phyloP scores from a whole-genome alignment of 1,140 invertebrate species.

The Aphaenogaster rudis region DNA sequence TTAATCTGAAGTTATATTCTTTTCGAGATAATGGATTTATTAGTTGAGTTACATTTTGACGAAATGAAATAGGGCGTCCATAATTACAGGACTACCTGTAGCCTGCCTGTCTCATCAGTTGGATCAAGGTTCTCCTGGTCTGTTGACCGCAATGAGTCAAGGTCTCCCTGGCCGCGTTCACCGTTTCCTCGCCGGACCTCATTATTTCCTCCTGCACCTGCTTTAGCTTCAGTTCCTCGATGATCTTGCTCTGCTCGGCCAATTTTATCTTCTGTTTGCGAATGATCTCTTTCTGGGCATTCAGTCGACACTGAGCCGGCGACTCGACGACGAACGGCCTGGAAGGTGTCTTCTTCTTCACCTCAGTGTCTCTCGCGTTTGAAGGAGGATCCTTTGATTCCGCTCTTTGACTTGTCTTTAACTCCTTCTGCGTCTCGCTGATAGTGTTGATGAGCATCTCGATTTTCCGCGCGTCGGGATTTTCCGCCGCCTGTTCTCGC shows the following conservation, averaged over 20 bases:
- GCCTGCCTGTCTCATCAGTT: slow-evolving; percentile 80
- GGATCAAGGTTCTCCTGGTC: slow-evolving; percentile 80
- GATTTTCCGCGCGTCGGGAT: slow-evolving; percentile 81
- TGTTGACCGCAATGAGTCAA: slow-evolving; percentile 78
- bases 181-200: slow-evolving; percentile 75
- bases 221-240: slow-evolving; percentile 83
- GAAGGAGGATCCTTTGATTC: slow-evolving; percentile 43
- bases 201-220: slow-evolving; percentile 79
- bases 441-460: slow-evolving; percentile 82
- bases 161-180: slow-evolving; percentile 78
- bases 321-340: slow-evolving; percentile 64
- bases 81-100: slow-evolving; percentile 74
- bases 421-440: slow-evolving; percentile 79
- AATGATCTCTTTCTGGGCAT: slow-evolving; percentile 82
- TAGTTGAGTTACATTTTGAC: background rate
- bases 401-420: slow-evolving; percentile 57
- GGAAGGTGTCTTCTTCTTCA: background rate
- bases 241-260: slow-evolving; percentile 81
- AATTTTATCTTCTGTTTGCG: slow-evolving; percentile 81
- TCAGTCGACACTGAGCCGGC: slow-evolving; percentile 76
- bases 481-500: slow-evolving; percentile 51
- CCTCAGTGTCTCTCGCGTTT: background rate
- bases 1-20: background rate
- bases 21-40: background rate
- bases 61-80: background rate